These are phyloP conservation scores for Ptychodera flava DNA, from an alignment of 35 echinoderm and acorn worm genomes.

Conservation along the genomic window DNA sequence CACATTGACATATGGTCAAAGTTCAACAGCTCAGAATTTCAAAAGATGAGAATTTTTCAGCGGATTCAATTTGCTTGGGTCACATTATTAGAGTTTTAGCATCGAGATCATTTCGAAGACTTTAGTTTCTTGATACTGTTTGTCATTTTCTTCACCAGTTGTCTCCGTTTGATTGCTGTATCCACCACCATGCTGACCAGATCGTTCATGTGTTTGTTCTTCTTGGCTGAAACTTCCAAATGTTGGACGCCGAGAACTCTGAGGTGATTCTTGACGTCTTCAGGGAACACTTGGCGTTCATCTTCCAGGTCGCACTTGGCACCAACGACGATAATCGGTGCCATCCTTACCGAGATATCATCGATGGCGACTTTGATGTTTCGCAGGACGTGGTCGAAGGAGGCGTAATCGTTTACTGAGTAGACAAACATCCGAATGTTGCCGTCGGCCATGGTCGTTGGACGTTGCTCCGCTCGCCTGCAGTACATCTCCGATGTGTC, in stretches of 20 bases:
- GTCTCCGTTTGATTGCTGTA: not conserved
- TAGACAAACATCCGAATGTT: not conserved
- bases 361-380: not conserved
- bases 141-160: not conserved
- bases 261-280: not conserved
- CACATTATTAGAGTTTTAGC: too few relatives aligned
- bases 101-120: too few relatives aligned
- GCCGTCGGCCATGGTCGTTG: not conserved
- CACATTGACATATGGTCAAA: too few relatives aligned
- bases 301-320: not conserved
- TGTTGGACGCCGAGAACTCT: not conserved
- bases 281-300: not conserved
- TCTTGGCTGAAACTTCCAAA: not conserved
- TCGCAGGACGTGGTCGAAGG: not conserved
- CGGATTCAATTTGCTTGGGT: too few relatives aligned
- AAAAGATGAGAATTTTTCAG: too few relatives aligned
- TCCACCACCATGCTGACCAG: not conserved
- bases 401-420: not conserved
- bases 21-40: too few relatives aligned
- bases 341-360: not conserved
- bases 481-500: not conserved
- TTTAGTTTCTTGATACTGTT: not conserved
- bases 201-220: not conserved
- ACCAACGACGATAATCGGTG: not conserved
- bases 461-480: not conserved